Conservation (phyloP, 2,113 vertebrate species). For the Solea solea region DNA sequence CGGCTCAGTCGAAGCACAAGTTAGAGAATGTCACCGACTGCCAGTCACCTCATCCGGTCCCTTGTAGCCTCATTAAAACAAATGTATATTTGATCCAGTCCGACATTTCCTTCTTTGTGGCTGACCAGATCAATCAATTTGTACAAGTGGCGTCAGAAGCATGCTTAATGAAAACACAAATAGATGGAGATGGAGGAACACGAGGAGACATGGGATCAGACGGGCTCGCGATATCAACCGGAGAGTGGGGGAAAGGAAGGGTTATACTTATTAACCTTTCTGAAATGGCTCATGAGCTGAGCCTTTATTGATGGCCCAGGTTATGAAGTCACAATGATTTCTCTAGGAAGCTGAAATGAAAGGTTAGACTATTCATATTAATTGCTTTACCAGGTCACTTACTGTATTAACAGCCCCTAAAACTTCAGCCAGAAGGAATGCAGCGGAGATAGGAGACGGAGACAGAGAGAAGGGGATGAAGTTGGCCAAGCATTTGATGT, state of each 20-base stretch:
- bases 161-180: slow-evolving; percentile 69
- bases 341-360: slow-evolving; percentile 75
- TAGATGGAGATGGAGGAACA: slow-evolving; percentile 31
- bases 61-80: slow-evolving; percentile 63
- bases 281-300: slow-evolving; percentile 65
- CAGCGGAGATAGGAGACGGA: background rate
- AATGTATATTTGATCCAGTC: slow-evolving; percentile 56
- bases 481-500: slow-evolving; percentile 45
- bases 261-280: slow-evolving; percentile 81
- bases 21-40: slow-evolving; percentile 5
- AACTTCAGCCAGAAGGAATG: slow-evolving; percentile 23
- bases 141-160: slow-evolving; percentile 24
- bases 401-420: slow-evolving; percentile 56
- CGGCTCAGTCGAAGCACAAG: slow-evolving; percentile 1
- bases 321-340: slow-evolving; percentile 78
- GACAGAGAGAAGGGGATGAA: slow-evolving; percentile 12
- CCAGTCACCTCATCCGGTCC: slow-evolving; percentile 27
- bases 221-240: slow-evolving; percentile 31
- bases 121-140: slow-evolving; percentile 56
- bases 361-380: slow-evolving; percentile 81
- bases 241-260: slow-evolving; percentile 37
- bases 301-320: slow-evolving; percentile 76
- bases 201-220: slow-evolving; percentile 23
- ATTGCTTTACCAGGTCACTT: slow-evolving; percentile 69
- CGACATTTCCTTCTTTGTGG: slow-evolving; percentile 16